These are phyloP conservation scores for Brachionus sp. DNA, from an alignment of 1,140 invertebrate species.

Conservation along the genomic window DNA sequence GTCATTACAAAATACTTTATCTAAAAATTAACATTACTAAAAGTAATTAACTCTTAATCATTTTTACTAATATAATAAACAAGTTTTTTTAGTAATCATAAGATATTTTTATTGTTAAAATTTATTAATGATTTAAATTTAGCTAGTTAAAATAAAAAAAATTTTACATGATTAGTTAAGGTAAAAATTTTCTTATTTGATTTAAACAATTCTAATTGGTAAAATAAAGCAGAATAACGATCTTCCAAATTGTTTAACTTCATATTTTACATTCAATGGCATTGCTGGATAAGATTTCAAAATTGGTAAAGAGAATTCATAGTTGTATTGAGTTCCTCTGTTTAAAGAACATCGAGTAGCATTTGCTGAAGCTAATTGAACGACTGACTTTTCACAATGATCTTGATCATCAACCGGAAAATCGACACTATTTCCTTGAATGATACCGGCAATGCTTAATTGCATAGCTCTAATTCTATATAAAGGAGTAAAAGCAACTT, in stretches of 20 bases:
- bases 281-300: constrained; percentile 20
- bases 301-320: constrained; percentile 36
- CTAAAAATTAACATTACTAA: too few relatives aligned
- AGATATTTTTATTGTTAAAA: not conserved
- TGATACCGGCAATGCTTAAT: not conserved
- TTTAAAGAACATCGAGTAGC: not conserved
- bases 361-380: not conserved
- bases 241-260: not conserved
- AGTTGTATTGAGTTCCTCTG: not conserved
- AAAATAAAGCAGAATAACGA: constrained; percentile 2
- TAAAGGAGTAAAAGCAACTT: not conserved
- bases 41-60: too few relatives aligned
- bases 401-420: constrained; percentile 14
- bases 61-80: too few relatives aligned
- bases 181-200: not conserved
- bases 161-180: not conserved
- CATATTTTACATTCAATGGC: constrained; percentile 14
- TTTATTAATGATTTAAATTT: not conserved
- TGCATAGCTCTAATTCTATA: not conserved
- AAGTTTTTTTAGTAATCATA: too few relatives aligned
- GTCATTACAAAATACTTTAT: too few relatives aligned
- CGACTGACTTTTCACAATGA: not conserved
- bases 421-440: not conserved
- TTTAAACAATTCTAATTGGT: not conserved
- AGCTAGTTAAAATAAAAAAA: not conserved